Conservation (phyloP, 2,888 invertebrate species). For the Agriopis leucophaearia region DNA sequence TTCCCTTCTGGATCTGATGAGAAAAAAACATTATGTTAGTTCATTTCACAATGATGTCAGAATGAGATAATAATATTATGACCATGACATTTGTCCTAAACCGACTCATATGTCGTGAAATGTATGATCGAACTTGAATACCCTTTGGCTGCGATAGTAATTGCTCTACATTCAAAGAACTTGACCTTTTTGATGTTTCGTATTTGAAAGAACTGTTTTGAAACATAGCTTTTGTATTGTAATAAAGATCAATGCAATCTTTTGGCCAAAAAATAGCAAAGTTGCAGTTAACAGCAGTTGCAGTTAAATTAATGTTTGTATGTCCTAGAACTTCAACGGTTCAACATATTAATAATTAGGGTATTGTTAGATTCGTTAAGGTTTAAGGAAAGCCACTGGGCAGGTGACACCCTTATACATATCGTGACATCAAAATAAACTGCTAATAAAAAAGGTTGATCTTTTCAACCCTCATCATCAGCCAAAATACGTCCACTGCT, state of each 20-base stretch:
- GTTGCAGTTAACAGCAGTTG: too few relatives aligned
- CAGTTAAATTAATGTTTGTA: too few relatives aligned
- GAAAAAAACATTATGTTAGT: neutral
- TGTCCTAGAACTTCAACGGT: too few relatives aligned
- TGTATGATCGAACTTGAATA: conserved; percentile 37
- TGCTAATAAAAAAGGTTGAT: too few relatives aligned
- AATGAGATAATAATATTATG: conserved; percentile 24
- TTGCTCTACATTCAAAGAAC: conserved; percentile 32
- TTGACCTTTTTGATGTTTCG: conserved; percentile 33
- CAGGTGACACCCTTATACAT: too few relatives aligned
- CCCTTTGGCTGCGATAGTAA: conserved; percentile 36
- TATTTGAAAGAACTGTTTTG: conserved; percentile 21
- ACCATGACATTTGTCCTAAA: conserved; percentile 42
- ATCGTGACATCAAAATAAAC: too few relatives aligned
- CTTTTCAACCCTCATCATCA: too few relatives aligned
- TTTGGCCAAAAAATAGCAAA: neutral
- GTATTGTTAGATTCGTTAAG: too few relatives aligned
- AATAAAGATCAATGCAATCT: neutral
- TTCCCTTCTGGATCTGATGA: too few relatives aligned
- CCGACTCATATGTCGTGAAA: conserved; percentile 27
- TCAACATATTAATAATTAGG: too few relatives aligned
- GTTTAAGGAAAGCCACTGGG: neutral
- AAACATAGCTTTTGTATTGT: neutral
- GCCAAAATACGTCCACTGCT: too few relatives aligned
- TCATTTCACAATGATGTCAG: conserved; percentile 21